Evolutionary conservation across 2,888 invertebrate genomes (phyloP), one percentile per base, ranked within the genome.

Genomic region (Junonia oenone): DNA sequence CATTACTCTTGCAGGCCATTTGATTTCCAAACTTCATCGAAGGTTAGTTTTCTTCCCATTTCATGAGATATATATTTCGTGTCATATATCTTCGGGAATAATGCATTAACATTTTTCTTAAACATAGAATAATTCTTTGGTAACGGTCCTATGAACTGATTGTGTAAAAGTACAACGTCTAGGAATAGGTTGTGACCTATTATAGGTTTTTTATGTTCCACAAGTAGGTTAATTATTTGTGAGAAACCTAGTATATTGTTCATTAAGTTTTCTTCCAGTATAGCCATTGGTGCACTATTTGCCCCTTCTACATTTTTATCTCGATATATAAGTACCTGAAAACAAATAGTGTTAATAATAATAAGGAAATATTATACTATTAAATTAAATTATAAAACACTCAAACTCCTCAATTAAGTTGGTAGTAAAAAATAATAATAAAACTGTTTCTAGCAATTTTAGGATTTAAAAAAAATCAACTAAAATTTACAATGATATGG

Each of bases 181-280:
- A 94, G 78, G 51, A 95, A 88, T 59, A 93, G 74, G 75, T 97
- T 97, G 75, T 96, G 96, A 0, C 95, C 95, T 19, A 96, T 81
- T 17, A 96, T 81, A 2, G 95, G 95, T 82, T 95, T 95, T 62
- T 92, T 90, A 5, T 91, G 74, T 1, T 79, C 71, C 27, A 81
- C 81, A n/a, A 96, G 73, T 0, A 94, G 72, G 13, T 92, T 76
- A 56, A 95, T 93, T 9, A 96, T 80, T 68, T 90, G 91, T 1
- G 94, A 92, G 70, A 96, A 95, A 5, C 96, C 95, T 48, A 91
- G 69, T 49, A 93, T 76, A 57, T 89, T 75, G 29, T 78, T 77
- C 55, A 93, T 68, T 6, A 93, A 68, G 49, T 87, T 81, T 2
- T 92, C 76, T 69, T 93, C 87, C 56, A 93, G 68, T 65, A 71